These are phyloP conservation scores for Panzeria rudis DNA, from an alignment of 2,888 invertebrate species.

Conservation along the genomic window DNA sequence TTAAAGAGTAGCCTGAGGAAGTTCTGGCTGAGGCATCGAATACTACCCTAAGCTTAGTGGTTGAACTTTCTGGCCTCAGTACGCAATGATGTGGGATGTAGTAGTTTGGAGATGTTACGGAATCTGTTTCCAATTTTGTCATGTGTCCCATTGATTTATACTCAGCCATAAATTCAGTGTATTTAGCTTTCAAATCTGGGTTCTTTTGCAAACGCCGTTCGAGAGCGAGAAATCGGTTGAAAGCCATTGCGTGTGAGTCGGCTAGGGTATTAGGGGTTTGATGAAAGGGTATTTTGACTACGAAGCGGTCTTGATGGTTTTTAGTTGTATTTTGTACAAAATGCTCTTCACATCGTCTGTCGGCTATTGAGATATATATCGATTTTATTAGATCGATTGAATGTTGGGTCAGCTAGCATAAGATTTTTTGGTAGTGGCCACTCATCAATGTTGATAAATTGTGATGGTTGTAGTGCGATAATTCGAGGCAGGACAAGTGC, in stretches of 20 bases:
- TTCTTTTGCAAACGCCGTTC: not conserved
- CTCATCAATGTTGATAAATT: too few species aligned
- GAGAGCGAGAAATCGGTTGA: slow-evolving; percentile 1
- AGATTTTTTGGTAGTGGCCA: not conserved
- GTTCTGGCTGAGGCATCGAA: not conserved
- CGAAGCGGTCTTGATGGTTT: not conserved
- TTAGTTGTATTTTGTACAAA: not conserved
- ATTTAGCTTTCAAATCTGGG: not conserved
- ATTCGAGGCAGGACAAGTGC: not conserved
- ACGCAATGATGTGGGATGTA: not conserved
- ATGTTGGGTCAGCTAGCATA: not conserved
- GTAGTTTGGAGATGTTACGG: not conserved
- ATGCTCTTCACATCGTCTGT: not conserved
- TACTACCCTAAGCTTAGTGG: not conserved
- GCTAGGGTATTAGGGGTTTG: not conserved
- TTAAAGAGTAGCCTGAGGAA: not conserved
- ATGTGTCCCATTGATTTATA: not conserved
- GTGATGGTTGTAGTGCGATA: not conserved
- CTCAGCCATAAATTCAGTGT: not conserved
- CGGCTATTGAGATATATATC: not conserved
- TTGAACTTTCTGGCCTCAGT: not conserved
- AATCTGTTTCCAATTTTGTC: slow-evolving; percentile 6
- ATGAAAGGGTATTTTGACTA: not conserved
- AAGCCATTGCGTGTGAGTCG: not conserved
- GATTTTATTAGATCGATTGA: not conserved